Conservation (phyloP, 2,113 vertebrate species). For the Picathartes gymnocephalus region DNA sequence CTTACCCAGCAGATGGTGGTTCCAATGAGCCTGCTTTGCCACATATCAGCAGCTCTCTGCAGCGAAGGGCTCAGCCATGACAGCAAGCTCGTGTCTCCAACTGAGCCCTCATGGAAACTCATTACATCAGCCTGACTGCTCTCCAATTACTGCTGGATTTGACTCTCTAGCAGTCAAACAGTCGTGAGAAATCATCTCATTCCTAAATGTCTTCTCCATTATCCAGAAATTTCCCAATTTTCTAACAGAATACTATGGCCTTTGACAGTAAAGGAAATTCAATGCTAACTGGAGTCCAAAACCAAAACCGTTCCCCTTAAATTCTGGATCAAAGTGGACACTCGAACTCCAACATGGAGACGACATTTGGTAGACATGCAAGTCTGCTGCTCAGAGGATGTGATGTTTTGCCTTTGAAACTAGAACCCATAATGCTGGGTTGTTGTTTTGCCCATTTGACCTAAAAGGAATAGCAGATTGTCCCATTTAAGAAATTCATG, state of each 20-base stretch:
- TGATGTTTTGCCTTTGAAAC: neutral
- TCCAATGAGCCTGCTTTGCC: neutral
- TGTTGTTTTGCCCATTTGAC: neutral
- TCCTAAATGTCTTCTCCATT: neutral
- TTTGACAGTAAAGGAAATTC: neutral
- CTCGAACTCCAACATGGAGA: neutral
- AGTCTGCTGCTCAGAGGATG: neutral
- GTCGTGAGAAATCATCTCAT: neutral
- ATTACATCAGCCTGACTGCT: neutral
- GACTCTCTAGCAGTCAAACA: neutral
- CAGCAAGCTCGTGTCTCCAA: neutral
- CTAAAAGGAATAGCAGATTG: conserved; percentile 11
- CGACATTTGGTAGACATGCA: neutral
- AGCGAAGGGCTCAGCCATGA: neutral
- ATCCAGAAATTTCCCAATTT: neutral
- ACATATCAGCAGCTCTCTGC: neutral
- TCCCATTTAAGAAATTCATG: neutral
- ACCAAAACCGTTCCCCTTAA: neutral
- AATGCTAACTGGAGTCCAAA: neutral
- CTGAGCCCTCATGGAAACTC: neutral
- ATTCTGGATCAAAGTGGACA: neutral
- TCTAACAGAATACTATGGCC: neutral
- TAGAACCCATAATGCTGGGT: neutral
- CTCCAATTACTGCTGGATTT: neutral
- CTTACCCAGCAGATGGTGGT: neutral